Conservation (phyloP, 1,140 invertebrate genomes). For the Cydia pomonella region DNA sequence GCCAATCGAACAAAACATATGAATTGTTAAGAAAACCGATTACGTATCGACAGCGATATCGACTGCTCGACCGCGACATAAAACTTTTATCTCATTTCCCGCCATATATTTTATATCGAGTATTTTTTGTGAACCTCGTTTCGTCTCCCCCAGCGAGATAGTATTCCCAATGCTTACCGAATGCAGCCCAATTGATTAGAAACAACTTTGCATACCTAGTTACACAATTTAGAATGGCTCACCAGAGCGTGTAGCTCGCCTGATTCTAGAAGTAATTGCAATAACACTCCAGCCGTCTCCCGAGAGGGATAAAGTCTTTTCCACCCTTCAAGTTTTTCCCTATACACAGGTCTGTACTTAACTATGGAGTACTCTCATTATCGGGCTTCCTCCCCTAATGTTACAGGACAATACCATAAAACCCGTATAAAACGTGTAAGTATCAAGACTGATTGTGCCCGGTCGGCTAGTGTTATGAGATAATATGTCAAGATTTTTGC, state of each 20-base stretch:
- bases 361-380: slow-evolving; percentile 58
- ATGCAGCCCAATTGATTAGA: background rate
- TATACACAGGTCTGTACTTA: slow-evolving; percentile 28
- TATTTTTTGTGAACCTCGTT: slow-evolving; percentile 18
- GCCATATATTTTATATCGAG: slow-evolving; percentile 5
- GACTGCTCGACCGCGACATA: slow-evolving; percentile 13
- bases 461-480: slow-evolving; percentile 4
- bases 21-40: background rate
- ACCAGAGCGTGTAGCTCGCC: background rate
- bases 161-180: background rate
- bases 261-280: background rate
- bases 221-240: background rate
- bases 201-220: background rate
- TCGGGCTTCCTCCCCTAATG: slow-evolving; percentile 53
- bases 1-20: background rate
- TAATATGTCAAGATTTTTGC: background rate
- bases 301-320: slow-evolving; percentile 38
- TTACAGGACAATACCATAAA: slow-evolving; percentile 38
- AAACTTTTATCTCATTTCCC: slow-evolving; percentile 30
- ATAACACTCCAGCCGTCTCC: slow-evolving; percentile 33
- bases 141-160: background rate
- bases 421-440: slow-evolving; percentile 27
- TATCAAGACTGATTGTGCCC: slow-evolving; percentile 33
- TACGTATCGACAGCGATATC: background rate
- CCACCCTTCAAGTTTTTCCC: slow-evolving; percentile 46